Base-by-base conservation (phyloP, 2,797 vertebrate species). In the Pseudopleuronectes americanus region DNA sequence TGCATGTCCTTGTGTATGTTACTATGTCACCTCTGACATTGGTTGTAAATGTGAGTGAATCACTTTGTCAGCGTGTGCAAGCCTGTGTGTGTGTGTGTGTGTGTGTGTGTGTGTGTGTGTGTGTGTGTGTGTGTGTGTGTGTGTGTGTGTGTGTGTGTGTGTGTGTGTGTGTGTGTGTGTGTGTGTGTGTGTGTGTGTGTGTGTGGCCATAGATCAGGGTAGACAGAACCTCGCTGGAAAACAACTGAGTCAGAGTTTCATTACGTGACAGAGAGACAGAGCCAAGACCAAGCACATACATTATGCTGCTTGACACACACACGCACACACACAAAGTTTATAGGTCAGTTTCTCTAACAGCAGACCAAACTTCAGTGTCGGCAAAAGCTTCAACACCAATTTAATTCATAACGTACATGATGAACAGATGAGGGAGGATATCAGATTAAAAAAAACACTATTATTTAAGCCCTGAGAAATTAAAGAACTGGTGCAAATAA, bases 171-270 rank as follows among this genome's bases (percentile, higher is more conserved):
- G 13, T 41, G 45, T 36, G 36, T 38, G 8, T 8, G 48, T 24
- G 54, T 48, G 26, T 38, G 19, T 21, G 14, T 43, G 47, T 24
- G 43, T 36, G 45, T 36, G 17, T 41, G 52, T 38, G 58, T 41
- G 21, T 43, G 43, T 8, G 0, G 49, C n/a, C 49, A 51, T 51
- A 22, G 19, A 51, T 51, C 21, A 51, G 49, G 49, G 49, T 23
- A 51, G 49, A 76, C 60, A 49, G 73, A 0, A 33, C 31, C 2
- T 1, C n/a, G 55, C 63, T 14, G 19, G 26, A 80, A 77, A 77
- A 76, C 72, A 75, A 77, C 61, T 66, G 81, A 83, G 71, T 82
- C 79, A 77, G 48, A 66, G 72, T 71, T 84, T 80, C 71, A 69
- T 68, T 75, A 74, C 69, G 68, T 79, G 76, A 64, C 47, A 52